Evolutionary conservation across 2,888 invertebrate genomes (phyloP), one percentile per base, ranked within the genome.

Genomic region (Acanthosepion esculentum): DNA sequence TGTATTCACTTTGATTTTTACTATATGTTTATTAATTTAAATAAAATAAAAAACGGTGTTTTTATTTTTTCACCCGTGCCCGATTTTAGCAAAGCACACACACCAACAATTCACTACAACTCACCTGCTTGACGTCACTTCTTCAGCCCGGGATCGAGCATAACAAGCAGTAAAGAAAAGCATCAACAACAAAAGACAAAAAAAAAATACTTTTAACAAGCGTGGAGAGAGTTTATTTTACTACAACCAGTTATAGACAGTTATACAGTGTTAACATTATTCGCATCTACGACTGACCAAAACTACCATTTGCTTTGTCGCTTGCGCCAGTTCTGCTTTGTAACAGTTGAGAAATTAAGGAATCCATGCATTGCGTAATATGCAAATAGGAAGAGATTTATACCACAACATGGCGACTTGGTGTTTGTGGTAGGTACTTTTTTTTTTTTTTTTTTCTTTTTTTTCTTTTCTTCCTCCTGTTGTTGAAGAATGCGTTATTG

Each of bases 221-320:
- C 78, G 78, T 78, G 78, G 78, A 78, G 78, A 12, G 78, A 78
- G 78, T 78, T 78, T n/a, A n/a, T n/a, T 78, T 78, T 78, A 78
- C 78, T 78, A 15, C 78, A 78, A n/a, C 78, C 78, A 78, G n/a
- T 78, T 78, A n/a, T 10, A n/a, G 18, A 78, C 12, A 78, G 78
- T n/a, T n/a, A 12, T 78, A 78, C 78, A 78, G 10, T 2, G 78
- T 5, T 78, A n/a, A 15, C n/a, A 78, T n/a, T 78, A n/a, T 78
- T 78, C 8, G n/a, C 78, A n/a, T n/a, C 12, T n/a, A n/a, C 78
- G n/a, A 18, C 78, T 78, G 78, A 78, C 78, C 78, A n/a, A 78
- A 78, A n/a, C 10, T 78, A 78, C n/a, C n/a, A 78, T 78, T 78
- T n/a, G 15, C 15, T 78, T 78, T 78, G 59, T 59, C 59, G 59